Base-by-base conservation (phyloP, 2,113 vertebrate species). In the Microtus montanus region DNA sequence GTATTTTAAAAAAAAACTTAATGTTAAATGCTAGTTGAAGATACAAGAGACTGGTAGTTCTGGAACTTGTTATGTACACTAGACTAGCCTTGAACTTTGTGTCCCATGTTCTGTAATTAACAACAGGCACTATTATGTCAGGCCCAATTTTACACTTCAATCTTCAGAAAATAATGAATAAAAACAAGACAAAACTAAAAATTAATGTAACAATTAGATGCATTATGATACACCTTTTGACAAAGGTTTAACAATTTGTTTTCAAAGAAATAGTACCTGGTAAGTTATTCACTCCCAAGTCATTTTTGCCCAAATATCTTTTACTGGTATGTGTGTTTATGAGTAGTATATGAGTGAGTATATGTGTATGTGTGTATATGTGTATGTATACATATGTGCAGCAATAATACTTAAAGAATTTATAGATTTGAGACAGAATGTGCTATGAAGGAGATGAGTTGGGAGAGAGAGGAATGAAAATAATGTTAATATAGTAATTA, bases 51-150 rank as follows among this genome's bases (percentile, higher is more conserved):
- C 30, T 10, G 11, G 3, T 19, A 20, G 28, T 78, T 35, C 15
- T 78, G 47, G 2, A 78, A 78, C 30, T 52, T 7, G 33, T 52
- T 19, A 20, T 20, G 3, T 52, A 52, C 17, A 52, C 3, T 17
- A 78, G 47, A 15, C 2, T 78, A 7, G 30, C 47, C 30, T 78
- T 1, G 19, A 78, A 33, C 74, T 30, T 44, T 33, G 7, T 28
- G 28, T 49, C 26, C 15, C 75, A 49, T 19, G 28, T 49, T 17
- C 14, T 30, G 44, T 28, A 28, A 49, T 8, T 78, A 19, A 78
- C 49, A 28, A 3, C 7, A 17, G 3, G 28, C 44, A 49, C 14
- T 13, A 33, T 44, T 7, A 17, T 19, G 6, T 0, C 6, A 15
- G 14, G 14, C 44, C 14, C 44, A 78, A 49, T 35, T 78, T 78